Percentiles rank a stretch among this genome's conserved stretches.
phyloP scores from a whole-genome alignment of 2,113 vertebrate species.

The Salvelinus alpinus region DNA sequence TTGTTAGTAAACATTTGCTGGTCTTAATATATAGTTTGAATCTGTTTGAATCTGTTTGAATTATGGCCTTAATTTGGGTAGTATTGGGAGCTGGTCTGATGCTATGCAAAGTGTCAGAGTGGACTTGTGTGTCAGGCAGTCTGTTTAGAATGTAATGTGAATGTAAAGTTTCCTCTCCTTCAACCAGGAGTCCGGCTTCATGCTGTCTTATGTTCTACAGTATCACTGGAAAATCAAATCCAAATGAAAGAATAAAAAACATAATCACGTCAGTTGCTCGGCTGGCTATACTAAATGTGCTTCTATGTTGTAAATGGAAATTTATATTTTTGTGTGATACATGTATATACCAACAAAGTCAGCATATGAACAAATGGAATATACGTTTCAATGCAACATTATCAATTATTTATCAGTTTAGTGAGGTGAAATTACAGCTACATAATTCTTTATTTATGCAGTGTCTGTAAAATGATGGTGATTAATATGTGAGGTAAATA shows the following conservation, averaged over 20 bases:
- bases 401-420: slow-evolving; percentile 69
- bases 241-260: slow-evolving; percentile 22
- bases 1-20: slow-evolving; percentile 28
- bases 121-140: slow-evolving; percentile 22
- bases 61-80: slow-evolving; percentile 51
- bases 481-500: slow-evolving; percentile 56
- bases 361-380: slow-evolving; percentile 59
- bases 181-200: slow-evolving; percentile 27
- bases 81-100: slow-evolving; percentile 44
- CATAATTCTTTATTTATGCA: slow-evolving; percentile 69
- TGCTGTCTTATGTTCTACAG: slow-evolving; percentile 30
- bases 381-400: slow-evolving; percentile 74
- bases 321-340: slow-evolving; percentile 87
- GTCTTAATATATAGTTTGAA: slow-evolving; percentile 16
- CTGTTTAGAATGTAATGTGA: slow-evolving; percentile 51
- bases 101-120: slow-evolving; percentile 53
- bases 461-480: slow-evolving; percentile 68
- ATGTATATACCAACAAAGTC: slow-evolving; percentile 59
- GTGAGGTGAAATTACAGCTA: slow-evolving; percentile 60
- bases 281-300: slow-evolving; percentile 69
- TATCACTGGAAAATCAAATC: slow-evolving; percentile 27
- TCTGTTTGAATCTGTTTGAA: slow-evolving; percentile 36
- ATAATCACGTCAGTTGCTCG: slow-evolving; percentile 61
- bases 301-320: slow-evolving; percentile 73
- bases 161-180: slow-evolving; percentile 55